These are phyloP conservation scores for Callopanchax toddi DNA, from an alignment of 2,113 vertebrate species.

Conservation along the genomic window DNA sequence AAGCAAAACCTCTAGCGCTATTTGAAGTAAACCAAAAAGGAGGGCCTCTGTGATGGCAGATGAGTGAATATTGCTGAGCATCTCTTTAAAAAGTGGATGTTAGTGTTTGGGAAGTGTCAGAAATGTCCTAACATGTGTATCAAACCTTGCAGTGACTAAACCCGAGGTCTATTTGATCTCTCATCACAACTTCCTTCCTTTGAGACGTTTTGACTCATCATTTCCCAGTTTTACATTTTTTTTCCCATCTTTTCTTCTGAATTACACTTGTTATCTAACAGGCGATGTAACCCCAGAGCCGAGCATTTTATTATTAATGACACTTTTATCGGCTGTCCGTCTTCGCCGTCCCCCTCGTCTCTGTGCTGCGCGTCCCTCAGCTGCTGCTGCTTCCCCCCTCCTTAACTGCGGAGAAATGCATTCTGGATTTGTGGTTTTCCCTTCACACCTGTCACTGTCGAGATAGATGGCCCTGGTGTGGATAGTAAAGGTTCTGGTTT, in stretches of 20 bases:
- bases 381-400: slow-evolving; percentile 47
- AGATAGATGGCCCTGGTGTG: slow-evolving; percentile 58
- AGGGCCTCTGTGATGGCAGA: background rate
- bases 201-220: background rate
- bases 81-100: background rate
- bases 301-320: background rate
- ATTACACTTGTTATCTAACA: background rate
- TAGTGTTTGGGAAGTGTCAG: background rate
- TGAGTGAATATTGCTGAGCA: slow-evolving; percentile 6
- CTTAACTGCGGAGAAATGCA: slow-evolving; percentile 48
- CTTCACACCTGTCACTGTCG: slow-evolving; percentile 67
- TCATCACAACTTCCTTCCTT: background rate
- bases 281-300: background rate
- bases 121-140: background rate
- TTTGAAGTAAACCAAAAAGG: slow-evolving; percentile 5
- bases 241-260: background rate
- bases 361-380: slow-evolving; percentile 25
- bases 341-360: slow-evolving; percentile 32
- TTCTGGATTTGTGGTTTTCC: slow-evolving; percentile 67
- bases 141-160: background rate
- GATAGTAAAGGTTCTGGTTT: slow-evolving; percentile 54
- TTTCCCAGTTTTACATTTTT: background rate
- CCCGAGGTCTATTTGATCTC: background rate
- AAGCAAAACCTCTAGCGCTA: background rate
- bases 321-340: background rate